A percentile compares a stretch with the other conserved stretches of the same genome.
Evolutionary conservation across 2,888 invertebrate species (phyloP).

Genomic region (Lasiommata megera): DNA sequence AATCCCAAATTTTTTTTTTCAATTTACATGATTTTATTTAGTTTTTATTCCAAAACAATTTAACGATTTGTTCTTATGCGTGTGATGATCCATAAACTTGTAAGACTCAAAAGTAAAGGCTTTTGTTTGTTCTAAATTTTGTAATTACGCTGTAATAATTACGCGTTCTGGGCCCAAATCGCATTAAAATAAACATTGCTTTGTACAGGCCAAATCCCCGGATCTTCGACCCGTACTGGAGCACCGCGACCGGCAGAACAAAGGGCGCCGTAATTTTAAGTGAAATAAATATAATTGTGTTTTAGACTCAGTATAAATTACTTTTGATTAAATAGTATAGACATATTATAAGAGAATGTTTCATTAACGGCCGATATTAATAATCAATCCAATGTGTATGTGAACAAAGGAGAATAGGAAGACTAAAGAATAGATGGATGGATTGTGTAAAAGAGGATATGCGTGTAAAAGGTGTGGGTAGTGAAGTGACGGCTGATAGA

Average conservation of each 20-base stretch:
- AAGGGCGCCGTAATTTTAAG: constrained; percentile 8
- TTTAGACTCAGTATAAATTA: background rate
- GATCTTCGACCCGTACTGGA: constrained; percentile 10
- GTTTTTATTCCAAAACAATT: too few relatives aligned
- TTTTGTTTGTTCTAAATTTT: background rate
- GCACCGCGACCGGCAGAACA: constrained; percentile 5
- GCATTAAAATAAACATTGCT: constrained; percentile 20
- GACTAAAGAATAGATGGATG: too few relatives aligned
- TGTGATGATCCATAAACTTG: too few relatives aligned
- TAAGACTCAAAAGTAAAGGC: background rate
- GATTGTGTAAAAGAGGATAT: too few relatives aligned
- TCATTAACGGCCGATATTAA: background rate
- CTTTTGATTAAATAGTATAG: background rate
- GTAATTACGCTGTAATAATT: constrained; percentile 7
- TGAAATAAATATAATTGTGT: constrained; percentile 7
- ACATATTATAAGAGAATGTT: background rate
- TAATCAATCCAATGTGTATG: too few relatives aligned
- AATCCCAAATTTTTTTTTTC: too few relatives aligned
- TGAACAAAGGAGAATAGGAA: too few relatives aligned
- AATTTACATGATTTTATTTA: too few relatives aligned
- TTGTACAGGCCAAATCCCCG: background rate
- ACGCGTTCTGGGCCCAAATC: constrained; percentile 5
- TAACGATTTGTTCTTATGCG: too few relatives aligned
- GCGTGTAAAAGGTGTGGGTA: too few relatives aligned
- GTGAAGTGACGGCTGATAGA: too few relatives aligned